A percentile compares a stretch with the other conserved stretches of the same genome.
Conservation (phyloP, 2,797 vertebrate genomes). For the Kryptopterus vitreolus region DNA sequence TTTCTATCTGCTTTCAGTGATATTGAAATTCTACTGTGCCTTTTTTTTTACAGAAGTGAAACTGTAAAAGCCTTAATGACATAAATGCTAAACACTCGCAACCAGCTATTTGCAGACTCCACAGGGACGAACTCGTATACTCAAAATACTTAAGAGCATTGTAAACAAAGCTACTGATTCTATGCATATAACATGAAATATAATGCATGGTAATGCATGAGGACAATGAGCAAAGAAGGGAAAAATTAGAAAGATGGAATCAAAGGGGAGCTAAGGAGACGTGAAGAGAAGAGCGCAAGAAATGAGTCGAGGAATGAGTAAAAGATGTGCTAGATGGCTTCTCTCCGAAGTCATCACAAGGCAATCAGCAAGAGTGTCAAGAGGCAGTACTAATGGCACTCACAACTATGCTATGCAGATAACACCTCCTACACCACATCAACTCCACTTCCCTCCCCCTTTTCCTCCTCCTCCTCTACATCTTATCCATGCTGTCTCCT, state of each 20-base stretch:
- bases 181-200: neutral
- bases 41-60: neutral
- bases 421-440: conserved; percentile 18
- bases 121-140: neutral
- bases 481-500: neutral
- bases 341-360: neutral
- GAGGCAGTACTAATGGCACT: conserved; percentile 4
- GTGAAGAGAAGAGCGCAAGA: neutral
- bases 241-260: neutral
- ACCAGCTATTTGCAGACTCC: neutral
- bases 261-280: neutral
- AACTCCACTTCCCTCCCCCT: neutral
- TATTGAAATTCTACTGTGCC: neutral
- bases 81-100: neutral
- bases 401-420: neutral
- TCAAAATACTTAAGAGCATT: neutral
- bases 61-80: neutral
- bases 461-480: neutral
- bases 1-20: neutral
- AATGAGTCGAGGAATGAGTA: neutral
- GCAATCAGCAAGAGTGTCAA: conserved; percentile 1
- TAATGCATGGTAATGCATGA: conserved; percentile 3
- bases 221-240: neutral
- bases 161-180: neutral
- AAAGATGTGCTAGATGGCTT: neutral